Evolutionary conservation across 2,113 vertebrate species (phyloP), one percentile per base, ranked within the genome.

Genomic region (Athene cunicularia): DNA sequence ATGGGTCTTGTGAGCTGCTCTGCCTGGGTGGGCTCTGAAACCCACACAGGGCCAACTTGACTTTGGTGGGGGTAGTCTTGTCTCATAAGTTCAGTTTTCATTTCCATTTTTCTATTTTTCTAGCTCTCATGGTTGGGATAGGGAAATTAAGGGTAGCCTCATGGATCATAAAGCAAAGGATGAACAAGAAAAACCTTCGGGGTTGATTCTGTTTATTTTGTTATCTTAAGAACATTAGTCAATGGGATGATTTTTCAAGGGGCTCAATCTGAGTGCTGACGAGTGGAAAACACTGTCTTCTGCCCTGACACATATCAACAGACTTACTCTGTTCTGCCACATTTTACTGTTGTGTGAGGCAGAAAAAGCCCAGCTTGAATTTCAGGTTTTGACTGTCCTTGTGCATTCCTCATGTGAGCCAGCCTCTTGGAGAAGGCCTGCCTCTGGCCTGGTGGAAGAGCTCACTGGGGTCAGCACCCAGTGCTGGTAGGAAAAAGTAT

Each of bases 1-100:
- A 92, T 0, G 0, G 58, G 77, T 86, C 80, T 95, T 90, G 80
- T 8, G 11, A 88, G 67, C 81, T 80, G 50, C 89, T 94, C 93
- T 97, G 84, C 91, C 87, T 97, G 96, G 89, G 94, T 96, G 95
- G 95, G 94, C 93, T 94, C 93, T 3, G 33, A 96, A 95, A 91
- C 83, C 72, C 82, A 53, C 92, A 88, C 72, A 74, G 68, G 88
- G 67, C 90, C 92, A 64, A n/a, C 92, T 80, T 95, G 68, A 91
- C 41, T 82, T 94, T 80, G 74, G 80, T 68, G 89, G 68, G 88
- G 80, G 83, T 79, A 87, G 73, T 73, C 74, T 80, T 83, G 74
- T 85, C 71, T 93, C 45, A 67, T 81, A 45, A 83, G 56, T 77
- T 97, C 80, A 87, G 89, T 82, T 96, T 95, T 93, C 89, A 80